Percentiles rank a stretch among this genome's conserved stretches.
These are phyloP conservation scores for Terebella lapidaria DNA, from an alignment of 2,888 invertebrate species.

Conservation along the genomic window DNA sequence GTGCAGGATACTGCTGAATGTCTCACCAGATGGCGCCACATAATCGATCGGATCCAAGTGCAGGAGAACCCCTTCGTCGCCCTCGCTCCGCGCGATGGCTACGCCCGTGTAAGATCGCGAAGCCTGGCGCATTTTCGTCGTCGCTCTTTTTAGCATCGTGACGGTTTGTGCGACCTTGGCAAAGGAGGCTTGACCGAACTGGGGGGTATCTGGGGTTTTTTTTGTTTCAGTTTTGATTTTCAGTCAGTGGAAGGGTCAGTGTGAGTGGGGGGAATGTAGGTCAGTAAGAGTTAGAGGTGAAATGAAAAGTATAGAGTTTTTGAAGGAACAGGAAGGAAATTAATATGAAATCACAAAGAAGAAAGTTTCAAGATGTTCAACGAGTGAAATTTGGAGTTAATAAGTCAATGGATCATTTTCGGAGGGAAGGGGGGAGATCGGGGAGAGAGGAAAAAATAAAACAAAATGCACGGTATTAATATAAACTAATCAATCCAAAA, in stretches of 20 bases:
- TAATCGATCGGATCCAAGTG: background rate
- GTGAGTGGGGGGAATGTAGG: background rate
- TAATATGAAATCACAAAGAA: too few relatives aligned
- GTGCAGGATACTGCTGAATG: conserved; percentile 1
- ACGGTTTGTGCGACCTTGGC: background rate
- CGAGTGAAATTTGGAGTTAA: too few relatives aligned
- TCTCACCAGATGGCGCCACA: background rate
- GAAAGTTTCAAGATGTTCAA: too few relatives aligned
- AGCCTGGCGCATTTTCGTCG: background rate
- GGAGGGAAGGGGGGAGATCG: too few relatives aligned
- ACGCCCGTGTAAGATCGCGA: background rate
- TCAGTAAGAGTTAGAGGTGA: background rate
- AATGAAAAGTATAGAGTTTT: background rate
- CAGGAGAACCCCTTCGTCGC: background rate
- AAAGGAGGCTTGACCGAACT: background rate
- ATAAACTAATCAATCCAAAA: too few relatives aligned
- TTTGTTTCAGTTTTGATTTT: too few relatives aligned
- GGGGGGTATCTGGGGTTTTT: too few relatives aligned
- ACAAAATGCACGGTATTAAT: too few relatives aligned
- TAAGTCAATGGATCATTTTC: too few relatives aligned
- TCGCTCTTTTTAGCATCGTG: background rate
- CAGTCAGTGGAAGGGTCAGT: background rate
- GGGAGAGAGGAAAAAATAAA: too few relatives aligned
- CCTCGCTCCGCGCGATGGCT: background rate
- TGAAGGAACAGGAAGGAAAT: background rate